These are phyloP conservation scores for Cryptus viduatorius DNA, from an alignment of 2,888 invertebrate species.

Conservation along the genomic window DNA sequence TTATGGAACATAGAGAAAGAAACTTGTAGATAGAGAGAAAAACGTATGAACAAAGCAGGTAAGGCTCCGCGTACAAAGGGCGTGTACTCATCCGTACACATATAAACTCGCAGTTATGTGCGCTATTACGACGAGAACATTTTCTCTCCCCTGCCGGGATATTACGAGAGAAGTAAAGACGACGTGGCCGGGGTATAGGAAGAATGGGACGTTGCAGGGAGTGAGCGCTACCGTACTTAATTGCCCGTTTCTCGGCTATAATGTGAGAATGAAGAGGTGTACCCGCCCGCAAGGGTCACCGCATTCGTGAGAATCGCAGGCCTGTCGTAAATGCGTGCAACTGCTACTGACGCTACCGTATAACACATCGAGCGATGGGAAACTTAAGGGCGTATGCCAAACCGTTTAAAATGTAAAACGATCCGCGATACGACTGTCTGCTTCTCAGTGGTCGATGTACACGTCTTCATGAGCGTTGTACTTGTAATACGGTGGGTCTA, in stretches of 20 bases:
- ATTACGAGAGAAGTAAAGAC: slow-evolving; percentile 28
- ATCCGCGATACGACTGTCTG: neutral
- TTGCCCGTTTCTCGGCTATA: slow-evolving; percentile 60
- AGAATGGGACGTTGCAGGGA: slow-evolving; percentile 13
- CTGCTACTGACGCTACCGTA: slow-evolving; percentile 20
- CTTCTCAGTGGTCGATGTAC: neutral
- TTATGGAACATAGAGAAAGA: neutral
- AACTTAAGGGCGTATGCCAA: neutral
- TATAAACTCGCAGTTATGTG: neutral
- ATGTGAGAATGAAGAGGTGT: slow-evolving; percentile 61
- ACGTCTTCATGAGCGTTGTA: neutral
- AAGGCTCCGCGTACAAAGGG: neutral
- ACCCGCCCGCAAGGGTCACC: slow-evolving; percentile 54
- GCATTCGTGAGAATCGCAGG: slow-evolving; percentile 65
- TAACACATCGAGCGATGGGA: neutral
- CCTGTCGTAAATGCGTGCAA: slow-evolving; percentile 50
- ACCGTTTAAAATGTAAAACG: neutral
- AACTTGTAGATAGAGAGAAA: neutral
- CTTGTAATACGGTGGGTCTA: neutral
- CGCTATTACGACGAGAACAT: slow-evolving; percentile 1
- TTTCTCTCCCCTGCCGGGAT: slow-evolving; percentile 46
- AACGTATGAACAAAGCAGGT: neutral
- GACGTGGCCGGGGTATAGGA: slow-evolving; percentile 13
- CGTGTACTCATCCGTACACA: neutral
- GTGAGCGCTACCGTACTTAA: slow-evolving; percentile 51